Conservation (phyloP, 2,797 vertebrate genomes). For the Acrocephalus scirpaceus region DNA sequence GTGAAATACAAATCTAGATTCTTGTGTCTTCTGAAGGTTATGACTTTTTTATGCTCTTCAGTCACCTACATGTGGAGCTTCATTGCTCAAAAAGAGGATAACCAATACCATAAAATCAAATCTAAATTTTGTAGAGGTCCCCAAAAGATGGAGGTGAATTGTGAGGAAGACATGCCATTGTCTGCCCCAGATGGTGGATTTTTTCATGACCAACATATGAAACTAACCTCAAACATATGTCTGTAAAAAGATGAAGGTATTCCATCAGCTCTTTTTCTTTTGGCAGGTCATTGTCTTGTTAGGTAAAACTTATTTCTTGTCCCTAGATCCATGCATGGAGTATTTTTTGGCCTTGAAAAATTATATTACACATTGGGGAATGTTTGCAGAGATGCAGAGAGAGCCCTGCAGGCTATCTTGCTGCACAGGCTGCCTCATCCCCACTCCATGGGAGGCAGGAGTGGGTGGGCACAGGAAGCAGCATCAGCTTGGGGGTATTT, state of each 20-base stretch:
- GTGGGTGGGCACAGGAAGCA: background rate
- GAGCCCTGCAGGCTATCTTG: background rate
- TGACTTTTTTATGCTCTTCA: background rate
- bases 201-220: background rate
- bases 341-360: background rate
- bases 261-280: background rate
- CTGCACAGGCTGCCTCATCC: background rate
- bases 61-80: background rate
- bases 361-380: background rate
- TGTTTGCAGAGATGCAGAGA: background rate
- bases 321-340: background rate
- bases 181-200: background rate
- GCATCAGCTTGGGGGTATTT: background rate
- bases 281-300: background rate
- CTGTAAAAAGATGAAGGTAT: background rate
- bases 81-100: background rate
- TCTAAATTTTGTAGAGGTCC: background rate
- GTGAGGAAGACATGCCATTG: background rate
- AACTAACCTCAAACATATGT: background rate
- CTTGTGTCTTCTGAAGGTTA: background rate
- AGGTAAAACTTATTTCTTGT: background rate
- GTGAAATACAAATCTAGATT: background rate
- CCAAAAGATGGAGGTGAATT: background rate
- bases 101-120: background rate
- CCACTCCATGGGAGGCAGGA: background rate